Percentiles rank a stretch among this genome's conserved stretches.
These are phyloP conservation scores for Drosophila pseudoananassae DNA, from an alignment of 1,140 invertebrate species.

Conservation along the genomic window DNA sequence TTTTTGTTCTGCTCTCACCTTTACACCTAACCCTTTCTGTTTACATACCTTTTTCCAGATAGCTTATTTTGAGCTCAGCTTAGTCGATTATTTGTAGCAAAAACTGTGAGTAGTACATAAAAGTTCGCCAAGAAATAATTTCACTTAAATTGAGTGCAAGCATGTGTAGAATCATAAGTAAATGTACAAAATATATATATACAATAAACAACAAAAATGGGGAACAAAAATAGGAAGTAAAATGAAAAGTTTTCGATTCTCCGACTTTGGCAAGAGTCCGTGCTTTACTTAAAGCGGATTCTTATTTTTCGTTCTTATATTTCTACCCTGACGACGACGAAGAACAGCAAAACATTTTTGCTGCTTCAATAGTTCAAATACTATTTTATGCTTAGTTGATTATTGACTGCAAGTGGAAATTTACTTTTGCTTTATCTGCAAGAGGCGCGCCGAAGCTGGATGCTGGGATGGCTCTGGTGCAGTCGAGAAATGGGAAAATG, in stretches of 20 bases:
- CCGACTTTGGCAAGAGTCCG: conserved; percentile 43
- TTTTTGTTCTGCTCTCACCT: neutral
- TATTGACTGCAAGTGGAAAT: conserved; percentile 74
- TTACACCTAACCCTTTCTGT: neutral
- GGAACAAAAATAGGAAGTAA: conserved; percentile 16
- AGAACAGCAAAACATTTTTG: conserved; percentile 71
- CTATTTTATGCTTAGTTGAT: conserved; percentile 83
- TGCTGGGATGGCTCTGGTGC: neutral
- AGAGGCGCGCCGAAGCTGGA: conserved; percentile 1
- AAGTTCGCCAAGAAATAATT: conserved; percentile 71
- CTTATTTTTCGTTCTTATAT: conserved; percentile 33
- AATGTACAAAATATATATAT: conserved; percentile 16
- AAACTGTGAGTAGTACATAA: conserved; percentile 41
- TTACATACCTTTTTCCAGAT: conserved; percentile 12
- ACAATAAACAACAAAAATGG: conserved; percentile 14
- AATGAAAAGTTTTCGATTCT: conserved; percentile 32
- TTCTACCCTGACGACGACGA: conserved; percentile 16
- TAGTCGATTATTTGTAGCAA: conserved; percentile 37
- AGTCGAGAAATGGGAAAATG: conserved; percentile 3
- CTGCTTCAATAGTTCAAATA: conserved; percentile 82
- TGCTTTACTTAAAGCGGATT: conserved; percentile 72
- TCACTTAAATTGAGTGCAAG: conserved; percentile 78
- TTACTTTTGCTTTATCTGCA: conserved; percentile 57
- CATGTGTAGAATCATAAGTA: conserved; percentile 77
- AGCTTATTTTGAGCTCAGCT: conserved; percentile 16